Evolutionary conservation across 2,797 vertebrate genomes (phyloP), one percentile per base, ranked within the genome.

Genomic region (Coendou prehensilis): DNA sequence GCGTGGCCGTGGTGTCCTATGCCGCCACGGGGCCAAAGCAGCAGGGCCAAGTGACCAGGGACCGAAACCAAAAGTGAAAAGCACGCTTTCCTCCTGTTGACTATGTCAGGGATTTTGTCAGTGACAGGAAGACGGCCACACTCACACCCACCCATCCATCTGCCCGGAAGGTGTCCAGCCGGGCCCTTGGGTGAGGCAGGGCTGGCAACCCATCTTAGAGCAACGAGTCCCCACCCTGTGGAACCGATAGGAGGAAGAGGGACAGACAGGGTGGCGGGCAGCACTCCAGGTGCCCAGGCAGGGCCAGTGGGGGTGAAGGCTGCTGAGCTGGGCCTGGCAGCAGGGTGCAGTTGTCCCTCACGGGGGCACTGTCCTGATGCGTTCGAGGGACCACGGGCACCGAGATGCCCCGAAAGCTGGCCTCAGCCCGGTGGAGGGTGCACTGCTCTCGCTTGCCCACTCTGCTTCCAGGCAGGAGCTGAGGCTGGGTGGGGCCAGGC

Each of bases 341-440:
- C 13, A 14, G n/a, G 18, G n/a, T n/a, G 33, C n/a, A 71, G 67
- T n/a, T 71, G 67, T n/a, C n/a, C 1, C 20, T 4, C 67, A 71
- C 9, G 6, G 4, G 22, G 76, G 14, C 37, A 4, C 30, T 2
- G 41, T 57, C 47, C 18, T 47, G 18, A 0, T 0, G 17, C 13
- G 23, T 30, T 15, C 1, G 26, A 50, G 45, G 50, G 41, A 37
- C 4, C 13, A 1, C 15, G 17, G 57, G 57, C 28, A 47, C 37
- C 64, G 5, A 20, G 41, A 23, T 1, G 28, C 76, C 23, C 41
- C 2, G 20, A 30, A 30, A 50, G 50, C 10, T 8, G 18, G 69
- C 69, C 69, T 73, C 37, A 15, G 50, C 76, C 50, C 50, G 11
- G 11, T 33, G 52, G 18, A 56, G 52, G 17, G 5, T 1, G 3